Percentiles rank a stretch among this genome's conserved stretches.
Evolutionary conservation across 30 jellyfish, hydroid and myxozoan species (phyloP).

Genomic region (Morbakka virulenta): DNA sequence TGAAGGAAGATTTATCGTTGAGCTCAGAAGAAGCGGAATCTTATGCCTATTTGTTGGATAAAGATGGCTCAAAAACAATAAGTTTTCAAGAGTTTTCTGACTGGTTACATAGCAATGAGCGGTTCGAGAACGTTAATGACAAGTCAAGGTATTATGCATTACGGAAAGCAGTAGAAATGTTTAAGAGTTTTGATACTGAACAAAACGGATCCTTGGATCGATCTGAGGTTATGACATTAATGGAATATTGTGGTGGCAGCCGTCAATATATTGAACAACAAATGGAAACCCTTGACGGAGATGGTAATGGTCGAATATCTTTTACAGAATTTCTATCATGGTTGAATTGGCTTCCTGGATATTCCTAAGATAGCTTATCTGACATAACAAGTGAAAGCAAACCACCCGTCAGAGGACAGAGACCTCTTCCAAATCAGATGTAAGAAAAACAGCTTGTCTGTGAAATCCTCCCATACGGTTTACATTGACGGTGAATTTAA

Average conservation of each 20-base stretch:
- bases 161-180: constrained; percentile 83
- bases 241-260: constrained; percentile 66
- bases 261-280: constrained; percentile 38
- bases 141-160: constrained; percentile 67
- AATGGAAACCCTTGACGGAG: constrained; percentile 76
- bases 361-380: no score
- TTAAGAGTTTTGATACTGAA: constrained; percentile 78
- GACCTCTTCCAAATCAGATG: no score
- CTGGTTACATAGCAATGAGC: constrained; percentile 94
- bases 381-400: no score
- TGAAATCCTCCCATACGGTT: no score
- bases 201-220: constrained; percentile 82
- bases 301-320: constrained; percentile 79
- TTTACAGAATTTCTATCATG: constrained; percentile 88
- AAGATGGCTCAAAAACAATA: constrained; percentile 81
- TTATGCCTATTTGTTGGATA: constrained; percentile 80
- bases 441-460: no score
- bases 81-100: constrained; percentile 77
- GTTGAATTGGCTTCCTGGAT: constrained; percentile 93
- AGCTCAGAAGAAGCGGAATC: constrained; percentile 79
- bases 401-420: no score
- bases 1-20: constrained; percentile 79
- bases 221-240: constrained; percentile 65
- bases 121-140: constrained; percentile 72
- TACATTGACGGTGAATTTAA: no score